phyloP scores from a whole-genome alignment of 2,113 vertebrate genomes.

The Tachysurus vachellii region DNA sequence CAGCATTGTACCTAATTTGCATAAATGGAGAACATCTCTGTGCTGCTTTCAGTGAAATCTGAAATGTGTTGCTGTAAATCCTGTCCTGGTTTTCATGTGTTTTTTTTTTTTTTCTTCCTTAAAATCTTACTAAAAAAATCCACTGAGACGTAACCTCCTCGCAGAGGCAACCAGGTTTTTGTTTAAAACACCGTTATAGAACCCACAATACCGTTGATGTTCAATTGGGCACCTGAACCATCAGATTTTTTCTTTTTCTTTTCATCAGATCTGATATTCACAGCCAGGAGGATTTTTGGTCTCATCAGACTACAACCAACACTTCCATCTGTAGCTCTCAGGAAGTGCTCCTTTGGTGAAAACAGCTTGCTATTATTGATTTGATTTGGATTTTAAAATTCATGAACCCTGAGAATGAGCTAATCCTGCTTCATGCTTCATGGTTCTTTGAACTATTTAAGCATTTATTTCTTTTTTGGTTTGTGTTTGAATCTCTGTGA shows the following conservation, averaged over 20 bases:
- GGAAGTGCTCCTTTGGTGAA: not conserved
- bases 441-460: not conserved
- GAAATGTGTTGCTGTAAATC: too few relatives aligned
- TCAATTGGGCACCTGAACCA: not conserved
- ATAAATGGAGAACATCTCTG: not conserved
- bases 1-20: not conserved
- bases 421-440: not conserved
- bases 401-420: not conserved
- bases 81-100: not conserved
- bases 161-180: not conserved
- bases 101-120: not conserved
- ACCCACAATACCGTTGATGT: not conserved
- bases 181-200: not conserved
- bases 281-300: not conserved
- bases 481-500: too few relatives aligned
- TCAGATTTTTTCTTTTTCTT: too few relatives aligned
- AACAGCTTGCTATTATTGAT: not conserved
- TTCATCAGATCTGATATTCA: not conserved
- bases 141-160: not conserved
- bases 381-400: not conserved
- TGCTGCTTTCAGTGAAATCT: not conserved
- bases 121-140: not conserved
- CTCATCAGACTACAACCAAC: not conserved
- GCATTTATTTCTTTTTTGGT: not conserved
- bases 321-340: not conserved